Base-by-base conservation (phyloP, 2,113 vertebrate species). In the Axis porcinus region DNA sequence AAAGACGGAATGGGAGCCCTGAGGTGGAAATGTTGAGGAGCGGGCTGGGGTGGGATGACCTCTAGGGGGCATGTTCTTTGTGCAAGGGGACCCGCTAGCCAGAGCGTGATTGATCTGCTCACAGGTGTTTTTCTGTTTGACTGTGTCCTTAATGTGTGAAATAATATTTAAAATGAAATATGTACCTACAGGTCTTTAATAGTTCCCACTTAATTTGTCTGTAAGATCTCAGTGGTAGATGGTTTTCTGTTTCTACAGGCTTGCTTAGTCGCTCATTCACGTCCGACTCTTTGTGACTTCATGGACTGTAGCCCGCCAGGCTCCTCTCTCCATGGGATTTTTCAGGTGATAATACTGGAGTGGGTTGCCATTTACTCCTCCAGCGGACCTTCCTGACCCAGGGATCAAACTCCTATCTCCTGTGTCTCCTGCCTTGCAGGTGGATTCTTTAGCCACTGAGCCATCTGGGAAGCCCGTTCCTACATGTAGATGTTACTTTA, bases 81-180 rank as follows among this genome's bases (percentile, higher is more conserved):
- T 79, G 47, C 55, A 50, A 92, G 25, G 12, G 16, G 25, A 13
- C 14, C 25, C 52, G 0, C 67, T 81, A 86, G 36, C 87, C 62
- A 54, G 11, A 79, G 57, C 4, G 7, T 86, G 82, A 76, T 50
- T 52, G 43, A 91, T 67, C 62, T 81, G 45, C 52, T 97, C 79
- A 82, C 33, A 87, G 36, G 50, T n/a, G 27, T 52, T 76, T 40
- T 91, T 83, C 2, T 3, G 50, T 60, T 67, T 94, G 25, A 67
- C 19, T 74, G 17, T 54, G 50, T 6, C 17, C 25, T 47, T 81
- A 85, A 93, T 89, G 30, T 25, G 14, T 57, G 82, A 91, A 96
- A 78, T 83, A 50, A 28, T 64, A 79, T 84, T 95, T 87, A 33
- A 54, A 89, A 89, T 64, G n/a, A 97, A 97, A 58, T 88, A 58